phyloP scores from a whole-genome alignment of 2,113 vertebrate genomes.

The Zosterops japonicus region DNA sequence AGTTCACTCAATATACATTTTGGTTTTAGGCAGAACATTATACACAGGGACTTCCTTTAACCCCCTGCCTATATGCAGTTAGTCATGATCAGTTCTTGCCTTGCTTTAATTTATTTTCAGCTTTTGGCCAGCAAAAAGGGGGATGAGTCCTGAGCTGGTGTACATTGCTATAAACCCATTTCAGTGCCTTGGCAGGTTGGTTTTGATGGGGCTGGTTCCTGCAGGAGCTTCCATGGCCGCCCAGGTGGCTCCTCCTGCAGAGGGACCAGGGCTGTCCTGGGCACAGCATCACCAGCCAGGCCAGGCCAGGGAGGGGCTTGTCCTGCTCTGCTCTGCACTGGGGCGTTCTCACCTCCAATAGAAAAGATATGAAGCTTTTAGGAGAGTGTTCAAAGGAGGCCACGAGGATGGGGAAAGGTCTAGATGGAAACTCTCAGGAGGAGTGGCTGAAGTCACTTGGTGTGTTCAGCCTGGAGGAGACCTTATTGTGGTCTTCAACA shows the following conservation, averaged over 20 bases:
- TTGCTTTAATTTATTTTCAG: background rate
- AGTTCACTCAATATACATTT: fast-evolving
- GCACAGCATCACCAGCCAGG: background rate
- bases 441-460: background rate
- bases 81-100: background rate
- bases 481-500: background rate
- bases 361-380: background rate
- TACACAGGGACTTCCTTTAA: background rate
- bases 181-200: background rate
- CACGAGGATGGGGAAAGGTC: background rate
- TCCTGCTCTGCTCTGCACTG: background rate
- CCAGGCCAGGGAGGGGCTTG: background rate
- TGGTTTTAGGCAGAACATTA: background rate
- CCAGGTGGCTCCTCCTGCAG: background rate
- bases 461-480: background rate
- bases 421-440: background rate
- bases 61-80: too few relatives aligned
- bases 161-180: fast-evolving
- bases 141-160: background rate
- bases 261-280: background rate
- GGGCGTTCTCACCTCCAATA: fast-evolving
- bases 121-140: background rate
- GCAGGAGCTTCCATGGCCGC: background rate
- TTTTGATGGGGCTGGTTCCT: background rate
- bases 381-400: background rate